Evolutionary conservation across 2,888 invertebrate genomes (phyloP).

Genomic region (Cephonodes hylas): DNA sequence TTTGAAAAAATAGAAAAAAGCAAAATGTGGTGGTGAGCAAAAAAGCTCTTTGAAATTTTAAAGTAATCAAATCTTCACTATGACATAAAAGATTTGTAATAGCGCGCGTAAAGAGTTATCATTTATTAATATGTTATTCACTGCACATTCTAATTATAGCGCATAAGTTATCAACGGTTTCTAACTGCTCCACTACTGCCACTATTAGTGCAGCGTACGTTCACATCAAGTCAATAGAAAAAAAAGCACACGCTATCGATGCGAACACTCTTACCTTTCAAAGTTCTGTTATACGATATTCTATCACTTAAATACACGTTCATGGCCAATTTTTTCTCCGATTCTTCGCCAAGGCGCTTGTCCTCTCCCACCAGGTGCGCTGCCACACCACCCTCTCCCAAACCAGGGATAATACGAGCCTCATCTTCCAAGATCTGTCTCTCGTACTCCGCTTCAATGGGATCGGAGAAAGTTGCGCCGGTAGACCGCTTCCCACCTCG

Average conservation of each 20-base stretch:
- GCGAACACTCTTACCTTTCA: conserved; percentile 75
- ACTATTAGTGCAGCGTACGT: not conserved
- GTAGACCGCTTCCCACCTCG: conserved; percentile 61
- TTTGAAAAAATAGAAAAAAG: too few species aligned
- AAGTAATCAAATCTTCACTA: too few species aligned
- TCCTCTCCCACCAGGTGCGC: conserved; percentile 85
- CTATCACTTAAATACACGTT: conserved; percentile 94
- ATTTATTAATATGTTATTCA: not conserved
- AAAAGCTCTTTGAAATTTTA: too few species aligned
- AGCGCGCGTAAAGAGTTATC: not conserved
- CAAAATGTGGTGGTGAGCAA: too few species aligned
- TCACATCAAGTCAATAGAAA: conserved; percentile 8
- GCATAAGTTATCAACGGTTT: conserved; percentile 8
- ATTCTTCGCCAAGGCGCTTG: conserved; percentile 83
- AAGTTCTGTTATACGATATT: conserved; percentile 90
- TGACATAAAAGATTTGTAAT: too few species aligned
- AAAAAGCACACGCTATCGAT: not conserved
- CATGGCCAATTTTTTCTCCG: conserved; percentile 91
- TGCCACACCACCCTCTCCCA: conserved; percentile 87
- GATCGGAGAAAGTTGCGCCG: conserved; percentile 41
- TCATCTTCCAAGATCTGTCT: conserved; percentile 82
- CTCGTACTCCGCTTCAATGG: conserved; percentile 61
- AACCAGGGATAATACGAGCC: conserved; percentile 82
- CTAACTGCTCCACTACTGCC: not conserved
- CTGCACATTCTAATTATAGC: conserved; percentile 1